Evolutionary conservation across 2,113 vertebrate genomes (phyloP).

Genomic region (Chiloscyllium plagiosum): DNA sequence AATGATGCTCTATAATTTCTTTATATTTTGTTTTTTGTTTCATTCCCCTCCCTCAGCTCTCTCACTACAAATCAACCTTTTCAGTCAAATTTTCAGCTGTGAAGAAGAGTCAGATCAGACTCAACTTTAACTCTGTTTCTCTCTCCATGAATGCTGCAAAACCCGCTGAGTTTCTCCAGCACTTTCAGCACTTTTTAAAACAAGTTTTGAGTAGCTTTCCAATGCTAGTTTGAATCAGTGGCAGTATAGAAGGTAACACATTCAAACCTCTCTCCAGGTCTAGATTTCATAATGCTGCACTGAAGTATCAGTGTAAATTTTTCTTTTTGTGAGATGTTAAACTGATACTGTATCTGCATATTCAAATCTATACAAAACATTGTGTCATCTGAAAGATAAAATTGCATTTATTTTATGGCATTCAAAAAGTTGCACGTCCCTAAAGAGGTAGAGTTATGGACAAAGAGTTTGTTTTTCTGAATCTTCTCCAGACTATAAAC

Average conservation of each 20-base stretch:
- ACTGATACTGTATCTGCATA: background rate
- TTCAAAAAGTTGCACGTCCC: background rate
- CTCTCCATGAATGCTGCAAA: too few relatives aligned
- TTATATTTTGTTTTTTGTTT: background rate
- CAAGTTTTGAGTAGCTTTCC: background rate
- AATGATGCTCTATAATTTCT: background rate
- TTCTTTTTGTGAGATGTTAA: background rate
- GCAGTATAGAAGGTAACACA: background rate
- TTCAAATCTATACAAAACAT: background rate
- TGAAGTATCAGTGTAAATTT: background rate
- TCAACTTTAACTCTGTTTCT: too few relatives aligned
- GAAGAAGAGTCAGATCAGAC: too few relatives aligned
- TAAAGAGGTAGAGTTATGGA: background rate
- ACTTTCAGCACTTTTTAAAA: too few relatives aligned
- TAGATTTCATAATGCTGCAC: background rate
- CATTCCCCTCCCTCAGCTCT: background rate
- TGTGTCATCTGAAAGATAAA: background rate
- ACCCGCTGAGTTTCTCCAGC: too few relatives aligned
- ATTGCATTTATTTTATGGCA: background rate
- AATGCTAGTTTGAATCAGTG: background rate
- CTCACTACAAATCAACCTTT: background rate
- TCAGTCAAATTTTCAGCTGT: too few relatives aligned
- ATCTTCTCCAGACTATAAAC: background rate
- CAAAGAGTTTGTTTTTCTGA: background rate
- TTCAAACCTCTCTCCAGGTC: background rate